A percentile compares a stretch with the other conserved stretches of the same genome.
Conservation (phyloP, 2,113 vertebrate species). For the Jaculus jaculus region DNA sequence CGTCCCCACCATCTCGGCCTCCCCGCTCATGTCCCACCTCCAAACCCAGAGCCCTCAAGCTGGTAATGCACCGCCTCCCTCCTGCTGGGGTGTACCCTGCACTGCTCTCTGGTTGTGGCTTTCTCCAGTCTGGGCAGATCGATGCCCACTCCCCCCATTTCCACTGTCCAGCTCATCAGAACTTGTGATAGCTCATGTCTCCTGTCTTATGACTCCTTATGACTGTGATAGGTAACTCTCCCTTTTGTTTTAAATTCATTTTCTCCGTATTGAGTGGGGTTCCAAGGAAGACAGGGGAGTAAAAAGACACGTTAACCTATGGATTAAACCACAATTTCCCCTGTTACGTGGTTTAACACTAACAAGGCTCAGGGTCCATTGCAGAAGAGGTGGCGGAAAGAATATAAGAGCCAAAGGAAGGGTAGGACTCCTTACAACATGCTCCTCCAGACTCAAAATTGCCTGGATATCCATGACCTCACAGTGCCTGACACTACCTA, state of each 20-base stretch:
- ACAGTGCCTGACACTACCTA: too few relatives aligned
- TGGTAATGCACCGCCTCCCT: not conserved
- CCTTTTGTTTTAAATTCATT: conserved; percentile 22
- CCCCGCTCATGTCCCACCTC: not conserved
- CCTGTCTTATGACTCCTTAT: not conserved
- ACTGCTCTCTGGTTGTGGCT: not conserved
- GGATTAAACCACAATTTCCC: not conserved
- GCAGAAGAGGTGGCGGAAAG: too few relatives aligned
- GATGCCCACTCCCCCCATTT: not conserved
- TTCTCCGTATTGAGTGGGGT: not conserved
- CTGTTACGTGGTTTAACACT: not conserved
- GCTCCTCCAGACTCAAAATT: too few relatives aligned
- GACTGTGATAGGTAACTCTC: not conserved
- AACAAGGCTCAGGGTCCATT: too few relatives aligned
- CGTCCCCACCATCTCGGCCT: not conserved
- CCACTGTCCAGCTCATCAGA: not conserved
- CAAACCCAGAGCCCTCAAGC: not conserved
- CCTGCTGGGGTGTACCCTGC: not conserved
- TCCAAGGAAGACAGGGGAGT: not conserved
- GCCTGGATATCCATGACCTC: too few relatives aligned
- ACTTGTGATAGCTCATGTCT: not conserved
- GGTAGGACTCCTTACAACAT: too few relatives aligned
- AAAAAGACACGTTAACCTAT: not conserved
- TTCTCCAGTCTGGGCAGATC: not conserved
- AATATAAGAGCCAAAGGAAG: too few relatives aligned